Base-by-base conservation (phyloP, 2,113 vertebrate genomes). In the Myiagra hebetior region DNA sequence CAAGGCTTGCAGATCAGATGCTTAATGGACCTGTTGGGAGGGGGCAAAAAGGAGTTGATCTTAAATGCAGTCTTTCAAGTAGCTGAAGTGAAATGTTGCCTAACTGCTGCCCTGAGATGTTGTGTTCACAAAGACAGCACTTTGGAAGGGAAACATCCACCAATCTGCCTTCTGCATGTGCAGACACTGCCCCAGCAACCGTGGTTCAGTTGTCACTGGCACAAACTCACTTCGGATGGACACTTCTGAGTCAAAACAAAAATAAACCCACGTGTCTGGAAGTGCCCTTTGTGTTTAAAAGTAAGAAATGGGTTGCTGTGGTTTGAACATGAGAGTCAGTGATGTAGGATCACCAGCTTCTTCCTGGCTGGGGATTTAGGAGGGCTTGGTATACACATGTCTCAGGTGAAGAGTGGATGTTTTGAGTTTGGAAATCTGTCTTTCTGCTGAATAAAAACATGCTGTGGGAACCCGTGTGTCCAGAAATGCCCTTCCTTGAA, bases 301-400 rank as follows among this genome's bases (percentile, higher is more conserved):
- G 35, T 27, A 30, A 23, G 13, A 70, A 76, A 16, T 39, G 39
- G 37, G 21, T 21, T 44, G 22, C 56, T 87, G 47, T 69, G 30
- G 10, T 57, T 78, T 64, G 77, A 83, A 15, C 0, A 3, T 35
- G 6, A 65, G 13, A 22, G 11, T 73, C 5, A 4, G 9, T 65
- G 46, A 14, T 37, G 23, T 8, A 20, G 20, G 13, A 59, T 89
- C 50, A 46, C 15, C 41, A 47, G 1, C 33, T 55, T 59, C 56
- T 57, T 65, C 46, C 56, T 88, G 72, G 13, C 24, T 83, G 59
- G 20, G 19, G 20, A 22, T 80, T 78, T 59, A 47, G 49, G 14
- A 85, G 17, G 27, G 17, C 18, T 77, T 62, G 44, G 4, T 83
- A 2, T 52, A 18, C 7, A 4, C 6, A 2, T 0, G 0, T 74